Percentiles rank a stretch among this genome's conserved stretches.
phyloP scores from a whole-genome alignment of 2,113 vertebrate species.

The Istiophorus platypterus region DNA sequence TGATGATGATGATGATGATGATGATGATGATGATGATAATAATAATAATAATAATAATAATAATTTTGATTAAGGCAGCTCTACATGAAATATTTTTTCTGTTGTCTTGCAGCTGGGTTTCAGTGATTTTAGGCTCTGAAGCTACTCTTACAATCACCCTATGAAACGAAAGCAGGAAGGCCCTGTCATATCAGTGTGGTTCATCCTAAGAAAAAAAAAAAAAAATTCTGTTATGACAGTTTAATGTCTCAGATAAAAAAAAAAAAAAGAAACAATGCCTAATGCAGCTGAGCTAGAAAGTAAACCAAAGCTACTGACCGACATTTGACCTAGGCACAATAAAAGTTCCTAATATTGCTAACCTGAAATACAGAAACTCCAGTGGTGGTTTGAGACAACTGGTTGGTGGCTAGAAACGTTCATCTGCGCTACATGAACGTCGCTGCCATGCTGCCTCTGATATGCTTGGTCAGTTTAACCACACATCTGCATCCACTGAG shows the following conservation, averaged over 20 bases:
- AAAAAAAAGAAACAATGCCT: no score
- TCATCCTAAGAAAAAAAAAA: slow-evolving; percentile 21
- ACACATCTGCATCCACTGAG: slow-evolving; percentile 15
- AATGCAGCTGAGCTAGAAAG: slow-evolving; percentile 14
- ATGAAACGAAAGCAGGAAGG: slow-evolving; percentile 11
- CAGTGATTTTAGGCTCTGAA: slow-evolving; percentile 15
- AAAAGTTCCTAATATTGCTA: not conserved
- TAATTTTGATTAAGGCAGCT: not conserved
- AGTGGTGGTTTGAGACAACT: not conserved
- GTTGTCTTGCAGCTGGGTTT: not conserved
- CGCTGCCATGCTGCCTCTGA: not conserved
- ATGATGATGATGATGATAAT: not conserved
- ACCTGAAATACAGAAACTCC: slow-evolving; percentile 30
- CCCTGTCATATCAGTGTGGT: not conserved
- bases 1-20: no score
- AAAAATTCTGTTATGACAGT: not conserved
- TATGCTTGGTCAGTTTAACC: slow-evolving; percentile 22
- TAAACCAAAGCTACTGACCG: not conserved
- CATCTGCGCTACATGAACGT: not conserved
- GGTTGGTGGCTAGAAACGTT: not conserved
- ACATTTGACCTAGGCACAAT: slow-evolving; percentile 41
- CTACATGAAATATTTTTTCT: not conserved
- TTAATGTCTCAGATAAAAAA: not conserved
- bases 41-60: no score
- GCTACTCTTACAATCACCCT: slow-evolving; percentile 10